Evolutionary conservation across 2,888 invertebrate genomes (phyloP), one percentile per base, ranked within the genome.

Genomic region (Acleris emargana): DNA sequence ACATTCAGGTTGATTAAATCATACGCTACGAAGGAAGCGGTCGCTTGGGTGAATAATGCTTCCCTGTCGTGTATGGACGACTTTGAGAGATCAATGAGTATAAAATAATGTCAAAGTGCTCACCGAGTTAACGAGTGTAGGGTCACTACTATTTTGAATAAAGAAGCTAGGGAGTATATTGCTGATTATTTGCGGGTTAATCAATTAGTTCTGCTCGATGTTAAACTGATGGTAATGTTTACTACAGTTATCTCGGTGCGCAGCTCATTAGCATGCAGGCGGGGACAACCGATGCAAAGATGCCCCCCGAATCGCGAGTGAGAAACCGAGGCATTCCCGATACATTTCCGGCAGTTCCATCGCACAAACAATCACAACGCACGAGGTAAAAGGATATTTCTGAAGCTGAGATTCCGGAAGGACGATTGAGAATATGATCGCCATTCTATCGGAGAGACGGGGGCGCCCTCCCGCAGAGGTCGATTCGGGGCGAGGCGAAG

Each of bases 11-110:
- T 72, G 60, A 69, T 69, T 32, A 69, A 64, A 68, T 78, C 67
- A 66, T 80, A 82, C 81, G 81, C 81, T 76, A 73, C 67, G 73
- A 76, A 74, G 73, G 64, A 70, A 80, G 78, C 71, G 67, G 67
- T 67, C 38, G 50, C 42, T 45, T 28, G 17, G 49, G 49, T 52
- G 51, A 28, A 61, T 47, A 52, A 60, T 66, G 32, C 60, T 57
- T 38, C 25, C 50, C 50, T 22, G 60, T 66, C 60, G 45, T 57
- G 42, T 43, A 43, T 9, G 51, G 38, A 58, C 58, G 60, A 66
- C 60, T 51, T 57, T 51, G 25, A 66, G 60, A 66, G 60, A 61
- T 59, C 20, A 69, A 64, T 64, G 61, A 58, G 58, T 68, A 61
- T 25, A 60, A 67, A 51, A 38, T 54, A 64, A 59, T 55, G 45